Evolutionary conservation across 2,113 vertebrate species (phyloP).

Genomic region (Thryonomys swinderianus): DNA sequence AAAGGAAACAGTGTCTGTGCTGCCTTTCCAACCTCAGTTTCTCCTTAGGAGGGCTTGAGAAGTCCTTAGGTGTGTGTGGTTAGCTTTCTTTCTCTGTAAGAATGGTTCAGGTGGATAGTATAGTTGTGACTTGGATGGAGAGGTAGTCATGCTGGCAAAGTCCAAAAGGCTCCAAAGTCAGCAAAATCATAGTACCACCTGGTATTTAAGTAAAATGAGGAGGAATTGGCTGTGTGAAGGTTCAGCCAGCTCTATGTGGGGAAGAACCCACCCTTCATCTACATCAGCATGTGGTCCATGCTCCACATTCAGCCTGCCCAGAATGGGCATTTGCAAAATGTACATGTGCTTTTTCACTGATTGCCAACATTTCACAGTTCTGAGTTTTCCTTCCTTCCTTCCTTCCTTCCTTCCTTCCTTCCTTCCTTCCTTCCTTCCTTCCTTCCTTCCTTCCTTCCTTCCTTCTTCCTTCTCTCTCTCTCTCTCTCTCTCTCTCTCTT

Average conservation of each 20-base stretch:
- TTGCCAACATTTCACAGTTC: neutral
- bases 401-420: no score
- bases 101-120: neutral
- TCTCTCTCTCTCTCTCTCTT: no score
- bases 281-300: neutral
- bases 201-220: neutral
- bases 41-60: neutral
- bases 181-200: rapidly evolving
- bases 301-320: neutral
- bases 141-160: neutral
- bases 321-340: neutral
- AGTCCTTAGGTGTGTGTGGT: neutral
- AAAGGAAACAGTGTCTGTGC: neutral
- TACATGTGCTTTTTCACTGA: neutral
- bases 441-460: no score
- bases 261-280: neutral
- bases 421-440: no score
- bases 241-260: neutral
- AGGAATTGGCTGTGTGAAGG: neutral
- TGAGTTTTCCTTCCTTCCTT: no score
- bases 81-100: rapidly evolving
- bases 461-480: no score
- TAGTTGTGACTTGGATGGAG: neutral
- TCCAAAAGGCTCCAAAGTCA: neutral
- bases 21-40: neutral